A percentile compares a stretch with the other conserved stretches of the same genome.
Conservation (phyloP, 92 coral and sea anemone species). For the Bergia sp. region DNA sequence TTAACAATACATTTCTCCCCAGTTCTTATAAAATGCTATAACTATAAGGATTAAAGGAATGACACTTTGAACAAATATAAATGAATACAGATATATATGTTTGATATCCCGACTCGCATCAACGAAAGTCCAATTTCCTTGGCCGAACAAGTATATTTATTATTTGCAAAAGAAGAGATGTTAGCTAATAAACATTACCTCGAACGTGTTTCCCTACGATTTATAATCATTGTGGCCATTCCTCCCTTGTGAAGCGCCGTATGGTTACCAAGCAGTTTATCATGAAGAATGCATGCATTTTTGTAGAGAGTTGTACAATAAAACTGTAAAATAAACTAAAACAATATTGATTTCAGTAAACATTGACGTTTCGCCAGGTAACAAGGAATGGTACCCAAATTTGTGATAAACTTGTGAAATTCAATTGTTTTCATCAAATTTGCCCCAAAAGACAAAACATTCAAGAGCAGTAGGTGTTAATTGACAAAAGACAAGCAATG, state of each 20-base stretch:
- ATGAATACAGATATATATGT: not conserved
- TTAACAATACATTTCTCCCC: not conserved
- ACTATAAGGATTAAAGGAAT: not conserved
- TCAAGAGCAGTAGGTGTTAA: too few species aligned
- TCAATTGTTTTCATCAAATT: too few species aligned
- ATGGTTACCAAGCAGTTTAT: constrained; percentile 35
- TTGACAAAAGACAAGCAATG: too few species aligned
- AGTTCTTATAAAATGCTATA: not conserved
- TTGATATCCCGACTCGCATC: not conserved
- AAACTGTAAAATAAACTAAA: not conserved
- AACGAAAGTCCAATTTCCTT: too few species aligned
- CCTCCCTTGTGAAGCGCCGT: not conserved
- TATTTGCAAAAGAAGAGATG: not conserved
- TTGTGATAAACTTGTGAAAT: too few species aligned
- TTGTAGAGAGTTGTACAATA: not conserved
- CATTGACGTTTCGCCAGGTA: not conserved
- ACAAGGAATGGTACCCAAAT: too few species aligned
- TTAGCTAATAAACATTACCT: too few species aligned
- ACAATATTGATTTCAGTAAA: not conserved
- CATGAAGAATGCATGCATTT: not conserved
- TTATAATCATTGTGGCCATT: too few species aligned
- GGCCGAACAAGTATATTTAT: too few species aligned
- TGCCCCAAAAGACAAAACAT: too few species aligned
- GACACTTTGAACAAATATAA: not conserved
- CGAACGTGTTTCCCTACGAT: too few species aligned